Evolutionary conservation across 2,113 vertebrate species (phyloP).

Genomic region (Greenwoodochromis staneri): DNA sequence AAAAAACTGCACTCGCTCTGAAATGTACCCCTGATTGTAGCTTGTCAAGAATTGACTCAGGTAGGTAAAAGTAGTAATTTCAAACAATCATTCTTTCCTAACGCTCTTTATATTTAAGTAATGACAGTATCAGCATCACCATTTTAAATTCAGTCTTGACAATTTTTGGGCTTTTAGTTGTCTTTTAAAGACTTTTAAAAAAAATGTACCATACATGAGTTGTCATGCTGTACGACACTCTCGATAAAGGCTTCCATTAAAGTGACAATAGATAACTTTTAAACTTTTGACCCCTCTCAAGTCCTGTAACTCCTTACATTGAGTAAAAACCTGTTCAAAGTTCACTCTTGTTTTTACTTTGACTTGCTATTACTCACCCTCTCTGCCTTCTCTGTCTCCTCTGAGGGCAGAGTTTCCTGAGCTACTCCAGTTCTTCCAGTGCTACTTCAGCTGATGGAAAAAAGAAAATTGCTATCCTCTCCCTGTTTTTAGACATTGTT

Average conservation of each 20-base stretch:
- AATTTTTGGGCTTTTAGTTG: not conserved
- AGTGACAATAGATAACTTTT: not conserved
- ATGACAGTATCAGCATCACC: not conserved
- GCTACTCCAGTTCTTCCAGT: not conserved
- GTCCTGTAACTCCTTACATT: not conserved
- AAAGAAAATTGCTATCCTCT: not conserved
- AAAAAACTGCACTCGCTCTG: not conserved
- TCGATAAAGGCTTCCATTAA: not conserved
- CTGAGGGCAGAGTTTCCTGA: not conserved
- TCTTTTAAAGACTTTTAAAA: not conserved
- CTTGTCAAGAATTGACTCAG: not conserved
- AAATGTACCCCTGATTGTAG: not conserved
- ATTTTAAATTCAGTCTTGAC: not conserved
- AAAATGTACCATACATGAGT: not conserved
- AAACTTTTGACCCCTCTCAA: not conserved
- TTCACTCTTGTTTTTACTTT: not conserved
- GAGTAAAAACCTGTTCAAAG: not conserved
- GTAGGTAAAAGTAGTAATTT: not conserved
- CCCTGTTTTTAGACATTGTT: not conserved
- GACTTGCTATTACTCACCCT: not conserved
- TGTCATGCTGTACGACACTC: not conserved
- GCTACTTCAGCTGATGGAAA: not conserved
- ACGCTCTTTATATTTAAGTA: not conserved
- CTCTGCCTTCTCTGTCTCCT: not conserved
- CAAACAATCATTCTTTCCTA: not conserved